Evolutionary conservation across 2,113 vertebrate genomes (phyloP), one percentile per base, ranked within the genome.

Genomic region (Corynorhinus townsendii): DNA sequence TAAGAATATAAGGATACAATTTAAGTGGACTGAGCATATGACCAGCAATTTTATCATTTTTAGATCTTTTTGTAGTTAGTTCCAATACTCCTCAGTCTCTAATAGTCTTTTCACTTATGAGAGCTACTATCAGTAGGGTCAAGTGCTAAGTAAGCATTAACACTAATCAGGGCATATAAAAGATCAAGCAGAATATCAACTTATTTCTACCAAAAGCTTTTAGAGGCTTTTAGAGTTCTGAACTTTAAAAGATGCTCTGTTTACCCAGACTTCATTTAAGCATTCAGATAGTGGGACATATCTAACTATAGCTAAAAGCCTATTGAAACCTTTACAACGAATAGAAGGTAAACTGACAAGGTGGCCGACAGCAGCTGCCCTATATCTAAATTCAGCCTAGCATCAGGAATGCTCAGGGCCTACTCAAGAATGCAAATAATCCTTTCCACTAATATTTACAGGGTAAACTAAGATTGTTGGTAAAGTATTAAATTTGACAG

Each of bases 11-110:
- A 90, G 20, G 52, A 93, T 14, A 66, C 9, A 92, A 73, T 43
- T 95, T 89, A 89, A 94, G 84, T 52, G 52, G 38, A 22, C 22
- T 49, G 8, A 66, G 49, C 4, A 87, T n/a, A 38, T 83, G 86
- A 89, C 49, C 28, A 97, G 47, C 0, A 66, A 69, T 96, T 71
- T 79, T n/a, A 75, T 71, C 56, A 94, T 52, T 95, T 92, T 30
- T 89, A 71, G 20, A 81, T 75, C 35, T 77, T 95, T 90, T 64
- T 68, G 30, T 84, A 87, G 64, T 66, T 40, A 93, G 59, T 15
- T 56, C 38, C 9, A 82, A 69, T 71, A 85, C 33, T 69, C 45
- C 38, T 64, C 68, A 83, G 59, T 80, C 59, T 52, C 43, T 71
- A 77, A 80, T 28, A 64, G 15, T 86, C 28, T 94, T 8, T 84